These are phyloP conservation scores for Panagrolaimus sp. DNA, from an alignment of 1,140 invertebrate genomes.

Conservation along the genomic window DNA sequence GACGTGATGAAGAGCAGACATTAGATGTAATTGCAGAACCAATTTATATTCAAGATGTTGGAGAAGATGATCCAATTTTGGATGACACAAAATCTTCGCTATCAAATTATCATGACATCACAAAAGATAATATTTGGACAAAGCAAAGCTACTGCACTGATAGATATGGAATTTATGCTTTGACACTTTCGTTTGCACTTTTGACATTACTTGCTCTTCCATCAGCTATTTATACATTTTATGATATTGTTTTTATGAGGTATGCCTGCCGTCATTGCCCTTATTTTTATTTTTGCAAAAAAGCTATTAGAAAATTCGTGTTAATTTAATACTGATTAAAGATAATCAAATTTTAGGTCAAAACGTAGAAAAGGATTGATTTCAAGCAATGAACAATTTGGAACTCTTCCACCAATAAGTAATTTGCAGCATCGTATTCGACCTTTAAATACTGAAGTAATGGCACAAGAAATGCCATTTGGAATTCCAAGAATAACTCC, in stretches of 20 bases:
- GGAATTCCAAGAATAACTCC: constrained; percentile 6
- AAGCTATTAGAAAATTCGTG: too few relatives aligned
- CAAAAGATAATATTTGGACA: neutral
- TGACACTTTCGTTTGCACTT: neutral
- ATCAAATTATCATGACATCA: neutral
- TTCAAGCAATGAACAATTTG: neutral
- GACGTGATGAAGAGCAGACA: neutral
- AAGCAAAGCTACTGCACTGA: neutral
- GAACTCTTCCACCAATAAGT: neutral
- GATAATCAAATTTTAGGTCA: neutral
- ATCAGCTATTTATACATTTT: neutral
- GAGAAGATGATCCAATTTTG: neutral
- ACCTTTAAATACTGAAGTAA: neutral
- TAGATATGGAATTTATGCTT: neutral
- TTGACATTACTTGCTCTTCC: neutral
- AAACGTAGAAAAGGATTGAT: constrained; percentile 3
- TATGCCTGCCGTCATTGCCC: neutral
- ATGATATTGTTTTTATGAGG: neutral
- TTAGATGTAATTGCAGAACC: neutral
- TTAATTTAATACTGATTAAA: neutral
- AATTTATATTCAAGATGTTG: neutral
- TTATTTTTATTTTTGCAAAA: too few relatives aligned
- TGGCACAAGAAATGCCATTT: neutral
- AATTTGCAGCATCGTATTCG: neutral
- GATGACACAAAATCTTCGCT: neutral